phyloP scores from a whole-genome alignment of 2,888 invertebrate species.

The Epiblema foenella region DNA sequence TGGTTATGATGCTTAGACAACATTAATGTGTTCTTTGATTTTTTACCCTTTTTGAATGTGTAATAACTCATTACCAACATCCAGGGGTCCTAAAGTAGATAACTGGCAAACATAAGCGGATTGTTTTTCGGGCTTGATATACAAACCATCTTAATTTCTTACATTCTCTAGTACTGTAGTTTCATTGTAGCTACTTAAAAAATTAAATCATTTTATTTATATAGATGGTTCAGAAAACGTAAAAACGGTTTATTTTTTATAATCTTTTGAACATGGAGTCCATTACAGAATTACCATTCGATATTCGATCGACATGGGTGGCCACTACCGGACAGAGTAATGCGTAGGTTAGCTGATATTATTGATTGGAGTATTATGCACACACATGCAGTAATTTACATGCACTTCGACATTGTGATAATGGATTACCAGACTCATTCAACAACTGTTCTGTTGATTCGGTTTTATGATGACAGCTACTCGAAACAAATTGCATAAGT shows the following conservation, averaged over 20 bases:
- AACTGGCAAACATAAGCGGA: too few species aligned
- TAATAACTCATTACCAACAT: too few species aligned
- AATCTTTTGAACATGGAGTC: constrained; percentile 27
- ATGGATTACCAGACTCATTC: constrained; percentile 14
- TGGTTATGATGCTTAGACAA: too few species aligned
- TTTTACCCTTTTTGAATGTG: too few species aligned
- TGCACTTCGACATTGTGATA: constrained; percentile 33
- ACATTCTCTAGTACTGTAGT: background rate
- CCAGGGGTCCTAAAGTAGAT: too few species aligned
- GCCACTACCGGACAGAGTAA: constrained; percentile 37
- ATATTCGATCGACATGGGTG: constrained; percentile 43
- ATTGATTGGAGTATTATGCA: constrained; percentile 43
- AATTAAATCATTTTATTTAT: background rate
- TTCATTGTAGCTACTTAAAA: background rate
- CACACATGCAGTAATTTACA: constrained; percentile 35
- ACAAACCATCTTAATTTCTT: too few species aligned
- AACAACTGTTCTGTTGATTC: constrained; percentile 15
- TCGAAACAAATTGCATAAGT: constrained; percentile 1
- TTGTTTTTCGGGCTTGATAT: too few species aligned
- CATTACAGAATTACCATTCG: constrained; percentile 39
- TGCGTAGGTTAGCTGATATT: constrained; percentile 34
- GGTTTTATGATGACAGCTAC: background rate
- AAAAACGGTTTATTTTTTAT: constrained; percentile 5
- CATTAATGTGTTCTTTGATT: too few species aligned
- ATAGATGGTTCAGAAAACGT: background rate